Evolutionary conservation across 1,140 invertebrate genomes (phyloP).

Genomic region (Zaprionus inermis): DNA sequence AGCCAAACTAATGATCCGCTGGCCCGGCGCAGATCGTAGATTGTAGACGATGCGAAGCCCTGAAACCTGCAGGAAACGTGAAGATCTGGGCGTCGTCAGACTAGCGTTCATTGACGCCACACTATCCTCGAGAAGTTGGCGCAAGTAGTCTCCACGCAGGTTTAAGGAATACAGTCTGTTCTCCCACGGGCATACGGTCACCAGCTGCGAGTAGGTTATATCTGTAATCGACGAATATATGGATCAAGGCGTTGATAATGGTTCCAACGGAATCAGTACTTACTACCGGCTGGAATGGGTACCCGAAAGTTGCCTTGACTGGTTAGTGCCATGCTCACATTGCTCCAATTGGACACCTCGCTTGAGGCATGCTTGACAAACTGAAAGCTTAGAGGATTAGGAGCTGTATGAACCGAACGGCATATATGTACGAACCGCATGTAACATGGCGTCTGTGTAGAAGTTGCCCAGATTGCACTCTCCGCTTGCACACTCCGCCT

Average conservation of each 20-base stretch:
- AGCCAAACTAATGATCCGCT: slow-evolving; percentile 85
- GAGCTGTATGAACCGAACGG: too few species aligned
- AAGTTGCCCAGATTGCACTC: slow-evolving; percentile 92
- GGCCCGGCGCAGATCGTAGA: slow-evolving; percentile 84
- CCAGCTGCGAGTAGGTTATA: slow-evolving; percentile 88
- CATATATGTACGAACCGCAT: slow-evolving; percentile 76
- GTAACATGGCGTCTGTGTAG: slow-evolving; percentile 89
- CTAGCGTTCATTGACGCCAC: slow-evolving; percentile 84
- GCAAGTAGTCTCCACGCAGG: slow-evolving; percentile 87
- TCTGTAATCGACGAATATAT: slow-evolving; percentile 73
- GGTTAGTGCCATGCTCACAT: slow-evolving; percentile 63
- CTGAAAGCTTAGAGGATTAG: slow-evolving; percentile 25
- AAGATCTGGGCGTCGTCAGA: slow-evolving; percentile 28
- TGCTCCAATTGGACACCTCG: slow-evolving; percentile 51
- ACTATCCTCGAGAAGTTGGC: slow-evolving; percentile 87
- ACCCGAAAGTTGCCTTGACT: slow-evolving; percentile 68
- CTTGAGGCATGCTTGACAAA: slow-evolving; percentile 47
- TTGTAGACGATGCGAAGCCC: slow-evolving; percentile 85
- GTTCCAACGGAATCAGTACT: slow-evolving; percentile 17
- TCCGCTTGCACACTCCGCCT: slow-evolving; percentile 85
- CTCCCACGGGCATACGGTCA: slow-evolving; percentile 89
- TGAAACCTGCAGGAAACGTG: slow-evolving; percentile 87
- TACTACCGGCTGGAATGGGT: slow-evolving; percentile 56
- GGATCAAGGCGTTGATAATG: background rate
- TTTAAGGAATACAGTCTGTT: slow-evolving; percentile 89